Base-by-base conservation (phyloP, 2,113 vertebrate species). In the Macroglossus sobrinus region DNA sequence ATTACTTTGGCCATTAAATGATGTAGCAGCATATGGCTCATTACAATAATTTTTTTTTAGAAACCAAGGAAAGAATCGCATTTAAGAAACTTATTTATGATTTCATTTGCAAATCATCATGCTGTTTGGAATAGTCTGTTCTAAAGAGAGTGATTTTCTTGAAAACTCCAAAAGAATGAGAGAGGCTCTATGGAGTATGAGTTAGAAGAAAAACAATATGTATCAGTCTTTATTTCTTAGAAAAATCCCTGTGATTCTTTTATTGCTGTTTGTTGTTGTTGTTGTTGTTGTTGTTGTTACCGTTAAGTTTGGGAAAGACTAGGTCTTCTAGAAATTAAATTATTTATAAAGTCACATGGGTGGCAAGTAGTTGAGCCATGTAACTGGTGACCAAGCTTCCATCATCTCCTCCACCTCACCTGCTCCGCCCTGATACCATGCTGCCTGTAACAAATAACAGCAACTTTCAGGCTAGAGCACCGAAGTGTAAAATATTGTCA, bases 1-100 rank as follows among this genome's bases (percentile, higher is more conserved):
- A 55, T 82, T 33, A 82, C 35, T 82, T 87, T 80, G 26, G 38
- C 53, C 95, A 84, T 89, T 84, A 64, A n/a, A 82, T 78, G 57
- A 94, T 47, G 2, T 18, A 61, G 15, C 4, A 76, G 45, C 53
- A 80, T 59, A 72, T 40, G 26, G 43, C 57, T 93, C 72, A 84
- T 43, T 63, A 85, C 2, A 86, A 92, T 68, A 59, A 7, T 1
- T 69, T 40, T 57, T 57, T 93, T 95, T 79, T 93, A 94, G 84
- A 72, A 86, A 76, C 75, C 33, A 74, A 90, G 47, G 6, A 64
- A 90, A 94, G 28, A 47, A 22, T 43, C 64, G 2, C 33, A 89
- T 78, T 84, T 78, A 63, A 94, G 69, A 76, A 85, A 91, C 16
- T 22, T 19, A 74, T 57, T 79, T 61, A 57, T 78, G 11, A 26